Conservation (phyloP, 2,797 vertebrate genomes). For the Mionectes olivaceus region DNA sequence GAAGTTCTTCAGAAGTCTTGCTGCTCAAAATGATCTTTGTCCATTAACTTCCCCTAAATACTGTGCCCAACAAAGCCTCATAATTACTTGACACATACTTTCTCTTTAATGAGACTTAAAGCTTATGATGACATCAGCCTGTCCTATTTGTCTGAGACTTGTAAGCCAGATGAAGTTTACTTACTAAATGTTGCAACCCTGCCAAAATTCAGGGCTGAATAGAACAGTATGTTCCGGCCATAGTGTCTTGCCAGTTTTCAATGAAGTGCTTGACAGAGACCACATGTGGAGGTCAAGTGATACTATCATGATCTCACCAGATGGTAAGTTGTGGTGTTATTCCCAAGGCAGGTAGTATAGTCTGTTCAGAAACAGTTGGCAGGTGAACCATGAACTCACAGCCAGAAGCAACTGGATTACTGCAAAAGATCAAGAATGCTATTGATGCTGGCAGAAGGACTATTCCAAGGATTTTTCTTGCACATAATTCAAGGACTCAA, state of each 20-base stretch:
- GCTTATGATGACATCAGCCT: constrained; percentile 30
- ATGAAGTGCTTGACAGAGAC: constrained; percentile 63
- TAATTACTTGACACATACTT: constrained; percentile 46
- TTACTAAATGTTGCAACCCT: constrained; percentile 14
- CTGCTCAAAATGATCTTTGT: constrained; percentile 26
- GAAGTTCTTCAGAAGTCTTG: background rate
- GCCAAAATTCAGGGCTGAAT: constrained; percentile 22
- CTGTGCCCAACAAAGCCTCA: background rate
- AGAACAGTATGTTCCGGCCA: constrained; percentile 66
- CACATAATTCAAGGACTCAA: background rate
- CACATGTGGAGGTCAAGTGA: constrained; percentile 51
- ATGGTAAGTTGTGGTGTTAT: constrained; percentile 30
- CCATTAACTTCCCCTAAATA: constrained; percentile 44
- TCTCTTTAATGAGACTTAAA: constrained; percentile 38
- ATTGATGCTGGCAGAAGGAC: background rate
- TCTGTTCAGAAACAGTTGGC: constrained; percentile 44
- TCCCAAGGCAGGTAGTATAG: constrained; percentile 48
- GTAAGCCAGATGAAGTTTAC: constrained; percentile 48
- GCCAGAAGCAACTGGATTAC: constrained; percentile 35
- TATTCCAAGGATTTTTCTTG: constrained; percentile 8
- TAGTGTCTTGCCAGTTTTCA: constrained; percentile 55
- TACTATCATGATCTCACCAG: constrained; percentile 59
- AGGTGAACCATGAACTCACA: constrained; percentile 11
- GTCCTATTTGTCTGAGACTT: constrained; percentile 27
- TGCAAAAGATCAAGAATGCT: background rate